Evolutionary conservation across 2,888 invertebrate species (phyloP).

Genomic region (Gymnocheta viridis): DNA sequence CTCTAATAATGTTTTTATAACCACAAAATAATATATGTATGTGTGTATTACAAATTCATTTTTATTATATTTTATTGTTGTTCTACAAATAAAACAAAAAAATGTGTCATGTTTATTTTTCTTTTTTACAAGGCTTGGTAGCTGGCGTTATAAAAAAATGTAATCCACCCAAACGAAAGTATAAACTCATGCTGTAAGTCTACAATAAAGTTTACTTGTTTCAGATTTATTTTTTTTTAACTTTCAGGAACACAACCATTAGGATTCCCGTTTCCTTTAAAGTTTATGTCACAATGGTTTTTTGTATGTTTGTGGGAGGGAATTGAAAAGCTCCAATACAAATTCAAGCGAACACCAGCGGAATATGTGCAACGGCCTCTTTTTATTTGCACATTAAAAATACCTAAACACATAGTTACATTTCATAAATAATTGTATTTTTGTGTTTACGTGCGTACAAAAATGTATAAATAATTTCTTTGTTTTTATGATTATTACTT

Average conservation of each 20-base stretch:
- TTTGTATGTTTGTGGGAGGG: background rate
- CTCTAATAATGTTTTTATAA: background rate
- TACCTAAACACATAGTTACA: constrained; percentile 4
- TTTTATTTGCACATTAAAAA: background rate
- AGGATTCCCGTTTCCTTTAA: background rate
- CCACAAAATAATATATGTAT: background rate
- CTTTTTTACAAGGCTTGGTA: background rate
- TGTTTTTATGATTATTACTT: constrained; percentile 67
- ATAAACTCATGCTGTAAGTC: constrained; percentile 22
- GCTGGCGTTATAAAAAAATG: background rate
- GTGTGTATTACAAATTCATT: background rate
- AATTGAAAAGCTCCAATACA: background rate
- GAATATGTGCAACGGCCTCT: too few species aligned
- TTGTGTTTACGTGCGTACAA: background rate
- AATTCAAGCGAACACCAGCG: background rate
- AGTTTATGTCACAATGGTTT: background rate
- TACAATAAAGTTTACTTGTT: constrained; percentile 51
- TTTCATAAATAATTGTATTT: background rate
- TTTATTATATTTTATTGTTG: too few species aligned
- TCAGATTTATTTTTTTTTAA: background rate
- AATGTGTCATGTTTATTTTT: too few species aligned
- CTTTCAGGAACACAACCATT: background rate
- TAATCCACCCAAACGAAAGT: background rate
- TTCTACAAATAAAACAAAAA: background rate
- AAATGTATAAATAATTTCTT: constrained; percentile 44